Evolutionary conservation across 2,888 invertebrate species (phyloP).

Genomic region (Epistrophella euchroma): DNA sequence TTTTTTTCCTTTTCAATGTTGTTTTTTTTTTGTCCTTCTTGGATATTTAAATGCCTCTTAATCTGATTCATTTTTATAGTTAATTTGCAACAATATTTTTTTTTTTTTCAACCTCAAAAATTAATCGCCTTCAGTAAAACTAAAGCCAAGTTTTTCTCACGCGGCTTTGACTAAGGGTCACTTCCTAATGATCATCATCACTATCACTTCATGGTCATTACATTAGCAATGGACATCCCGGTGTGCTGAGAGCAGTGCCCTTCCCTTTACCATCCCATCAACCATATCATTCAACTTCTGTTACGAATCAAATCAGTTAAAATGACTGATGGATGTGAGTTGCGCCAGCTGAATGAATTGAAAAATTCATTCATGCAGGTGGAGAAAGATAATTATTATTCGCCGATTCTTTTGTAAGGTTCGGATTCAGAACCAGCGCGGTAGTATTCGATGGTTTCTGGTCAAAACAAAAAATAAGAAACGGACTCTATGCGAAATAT

Average conservation of each 20-base stretch:
- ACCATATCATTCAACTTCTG: conserved; percentile 61
- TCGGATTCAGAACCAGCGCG: conserved; percentile 14
- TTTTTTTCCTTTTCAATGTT: too few species aligned
- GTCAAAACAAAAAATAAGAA: conserved; percentile 20
- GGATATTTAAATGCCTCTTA: too few species aligned
- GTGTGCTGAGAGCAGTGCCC: conserved; percentile 37
- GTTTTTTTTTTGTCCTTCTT: too few species aligned
- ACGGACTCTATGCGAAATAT: conserved; percentile 75
- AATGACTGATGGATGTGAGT: conserved; percentile 63
- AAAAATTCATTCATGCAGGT: conserved; percentile 71
- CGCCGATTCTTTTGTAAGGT: conserved; percentile 34
- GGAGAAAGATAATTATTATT: conserved; percentile 62
- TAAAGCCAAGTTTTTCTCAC: conserved; percentile 58
- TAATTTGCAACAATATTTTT: conserved; percentile 26
- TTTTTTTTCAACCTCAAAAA: conserved; percentile 32
- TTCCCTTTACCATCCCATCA: neutral
- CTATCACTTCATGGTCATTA: conserved; percentile 60
- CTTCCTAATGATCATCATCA: conserved; percentile 58
- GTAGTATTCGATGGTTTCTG: neutral
- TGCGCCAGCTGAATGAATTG: conserved; percentile 41
- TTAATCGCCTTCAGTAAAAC: conserved; percentile 20
- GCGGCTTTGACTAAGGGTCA: conserved; percentile 39
- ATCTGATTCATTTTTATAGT: neutral
- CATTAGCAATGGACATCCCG: conserved; percentile 49
- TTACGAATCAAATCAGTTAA: conserved; percentile 72